Evolutionary conservation across 1,140 invertebrate species (phyloP).

Genomic region (Papilio polyxenes): DNA sequence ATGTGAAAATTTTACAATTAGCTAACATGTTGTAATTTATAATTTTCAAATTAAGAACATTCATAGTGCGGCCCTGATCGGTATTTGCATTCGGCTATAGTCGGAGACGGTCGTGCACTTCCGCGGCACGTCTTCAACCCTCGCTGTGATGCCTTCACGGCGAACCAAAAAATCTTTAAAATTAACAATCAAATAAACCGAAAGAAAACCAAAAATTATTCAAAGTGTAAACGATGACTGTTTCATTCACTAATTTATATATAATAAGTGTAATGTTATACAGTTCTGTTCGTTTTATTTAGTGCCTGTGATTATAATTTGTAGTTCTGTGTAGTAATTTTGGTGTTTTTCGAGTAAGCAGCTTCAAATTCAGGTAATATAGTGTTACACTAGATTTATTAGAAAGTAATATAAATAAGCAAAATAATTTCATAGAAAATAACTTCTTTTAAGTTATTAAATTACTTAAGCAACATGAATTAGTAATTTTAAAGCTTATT

Average conservation of each 20-base stretch:
- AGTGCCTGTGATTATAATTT: conserved; percentile 64
- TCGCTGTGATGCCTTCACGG: conserved; percentile 69
- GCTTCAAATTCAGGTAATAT: conserved; percentile 51
- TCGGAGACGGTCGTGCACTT: conserved; percentile 71
- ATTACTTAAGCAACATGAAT: not conserved
- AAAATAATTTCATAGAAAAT: not conserved
- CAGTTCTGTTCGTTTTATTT: conserved; percentile 52
- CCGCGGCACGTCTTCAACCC: conserved; percentile 71
- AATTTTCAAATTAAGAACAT: conserved; percentile 29
- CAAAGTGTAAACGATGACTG: conserved; percentile 41
- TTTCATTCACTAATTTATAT: conserved; percentile 12
- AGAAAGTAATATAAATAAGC: not conserved
- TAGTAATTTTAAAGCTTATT: not conserved
- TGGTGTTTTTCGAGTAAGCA: conserved; percentile 44
- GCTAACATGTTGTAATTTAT: not conserved
- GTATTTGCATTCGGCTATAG: conserved; percentile 68
- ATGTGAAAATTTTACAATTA: too few species aligned
- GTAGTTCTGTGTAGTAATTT: conserved; percentile 53
- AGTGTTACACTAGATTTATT: not conserved
- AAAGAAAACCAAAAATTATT: conserved; percentile 49
- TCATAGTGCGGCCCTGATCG: conserved; percentile 55
- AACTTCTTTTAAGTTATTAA: not conserved
- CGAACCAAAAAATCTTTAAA: conserved; percentile 73
- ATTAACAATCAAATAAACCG: conserved; percentile 56
- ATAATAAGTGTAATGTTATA: conserved; percentile 36